A percentile compares a stretch with the other conserved stretches of the same genome.
Conservation (phyloP, 2,888 invertebrate genomes). For the Drosophila falleni region DNA sequence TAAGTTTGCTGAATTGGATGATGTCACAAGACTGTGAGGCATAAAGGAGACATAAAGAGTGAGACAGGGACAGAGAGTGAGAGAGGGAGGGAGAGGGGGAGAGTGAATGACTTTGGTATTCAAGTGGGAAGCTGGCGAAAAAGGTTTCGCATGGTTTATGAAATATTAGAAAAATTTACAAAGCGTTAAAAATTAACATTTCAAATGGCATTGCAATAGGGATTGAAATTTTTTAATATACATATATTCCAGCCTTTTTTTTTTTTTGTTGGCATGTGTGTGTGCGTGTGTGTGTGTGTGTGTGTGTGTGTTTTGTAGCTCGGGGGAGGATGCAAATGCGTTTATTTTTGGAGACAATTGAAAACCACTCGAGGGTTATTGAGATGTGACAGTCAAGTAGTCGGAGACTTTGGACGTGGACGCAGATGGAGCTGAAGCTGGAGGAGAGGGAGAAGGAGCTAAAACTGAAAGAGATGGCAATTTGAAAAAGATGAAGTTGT, state of each 20-base stretch:
- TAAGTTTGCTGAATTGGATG: slow-evolving; percentile 82
- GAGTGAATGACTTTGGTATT: slow-evolving; percentile 59
- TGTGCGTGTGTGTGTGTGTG: slow-evolving; percentile 12
- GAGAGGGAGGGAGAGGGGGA: background rate
- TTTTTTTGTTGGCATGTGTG: slow-evolving; percentile 8
- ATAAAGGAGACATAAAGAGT: background rate
- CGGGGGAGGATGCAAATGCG: slow-evolving; percentile 75
- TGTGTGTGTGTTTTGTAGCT: slow-evolving; percentile 20
- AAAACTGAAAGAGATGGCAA: background rate
- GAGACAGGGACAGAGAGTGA: background rate
- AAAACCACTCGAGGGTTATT: slow-evolving; percentile 82
- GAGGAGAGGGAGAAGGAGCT: slow-evolving; percentile 3
- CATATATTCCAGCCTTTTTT: background rate
- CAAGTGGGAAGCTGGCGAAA: slow-evolving; percentile 58
- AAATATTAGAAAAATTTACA: slow-evolving; percentile 76
- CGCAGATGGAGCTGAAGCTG: slow-evolving; percentile 9
- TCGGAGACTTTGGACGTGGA: slow-evolving; percentile 44
- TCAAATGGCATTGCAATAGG: slow-evolving; percentile 71
- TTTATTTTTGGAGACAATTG: slow-evolving; percentile 82
- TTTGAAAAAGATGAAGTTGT: slow-evolving; percentile 21
- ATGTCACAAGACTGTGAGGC: slow-evolving; percentile 64
- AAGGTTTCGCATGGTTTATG: slow-evolving; percentile 66
- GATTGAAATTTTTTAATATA: slow-evolving; percentile 21
- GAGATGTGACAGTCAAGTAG: slow-evolving; percentile 81
- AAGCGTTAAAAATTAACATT: slow-evolving; percentile 80